These are phyloP conservation scores for Ophion ventricosus DNA, from an alignment of 2,888 invertebrate species.

Conservation along the genomic window DNA sequence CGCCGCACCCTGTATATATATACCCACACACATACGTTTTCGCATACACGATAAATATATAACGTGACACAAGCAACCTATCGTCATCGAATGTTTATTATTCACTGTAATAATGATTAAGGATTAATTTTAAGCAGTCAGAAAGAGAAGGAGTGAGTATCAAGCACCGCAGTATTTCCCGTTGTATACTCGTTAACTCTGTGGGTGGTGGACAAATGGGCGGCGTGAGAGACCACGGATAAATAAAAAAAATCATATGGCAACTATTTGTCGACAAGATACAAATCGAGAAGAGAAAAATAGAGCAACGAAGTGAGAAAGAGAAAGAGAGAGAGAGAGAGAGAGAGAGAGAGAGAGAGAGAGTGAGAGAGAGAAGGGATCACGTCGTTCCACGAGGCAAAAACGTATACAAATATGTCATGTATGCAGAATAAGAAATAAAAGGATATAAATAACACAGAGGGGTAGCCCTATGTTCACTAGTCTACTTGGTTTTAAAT, in stretches of 20 bases:
- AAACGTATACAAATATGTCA: slow-evolving; percentile 48
- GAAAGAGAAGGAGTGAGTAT: slow-evolving; percentile 84
- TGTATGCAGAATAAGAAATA: slow-evolving; percentile 48
- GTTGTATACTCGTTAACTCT: slow-evolving; percentile 64
- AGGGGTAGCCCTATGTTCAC: neutral
- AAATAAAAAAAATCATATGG: slow-evolving; percentile 29
- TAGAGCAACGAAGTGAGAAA: slow-evolving; percentile 4
- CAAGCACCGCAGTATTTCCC: slow-evolving; percentile 79
- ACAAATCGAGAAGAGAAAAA: slow-evolving; percentile 31
- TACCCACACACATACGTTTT: neutral
- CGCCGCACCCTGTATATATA: no score
- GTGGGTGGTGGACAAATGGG: neutral
- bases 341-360: slow-evolving; percentile 1
- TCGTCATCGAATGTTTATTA: slow-evolving; percentile 64
- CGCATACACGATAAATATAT: slow-evolving; percentile 66
- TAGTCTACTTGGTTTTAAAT: slow-evolving; percentile 30
- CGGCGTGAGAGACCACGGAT: neutral
- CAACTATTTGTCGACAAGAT: slow-evolving; percentile 27
- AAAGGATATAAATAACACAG: slow-evolving; percentile 4
- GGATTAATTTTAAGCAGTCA: slow-evolving; percentile 82
- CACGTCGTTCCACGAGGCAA: slow-evolving; percentile 50
- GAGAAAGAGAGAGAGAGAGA: neutral
- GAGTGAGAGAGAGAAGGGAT: slow-evolving; percentile 12
- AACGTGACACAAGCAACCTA: slow-evolving; percentile 75
- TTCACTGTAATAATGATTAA: slow-evolving; percentile 73